Conservation (phyloP, 1,140 invertebrate species). For the Procambarus clarkii region DNA sequence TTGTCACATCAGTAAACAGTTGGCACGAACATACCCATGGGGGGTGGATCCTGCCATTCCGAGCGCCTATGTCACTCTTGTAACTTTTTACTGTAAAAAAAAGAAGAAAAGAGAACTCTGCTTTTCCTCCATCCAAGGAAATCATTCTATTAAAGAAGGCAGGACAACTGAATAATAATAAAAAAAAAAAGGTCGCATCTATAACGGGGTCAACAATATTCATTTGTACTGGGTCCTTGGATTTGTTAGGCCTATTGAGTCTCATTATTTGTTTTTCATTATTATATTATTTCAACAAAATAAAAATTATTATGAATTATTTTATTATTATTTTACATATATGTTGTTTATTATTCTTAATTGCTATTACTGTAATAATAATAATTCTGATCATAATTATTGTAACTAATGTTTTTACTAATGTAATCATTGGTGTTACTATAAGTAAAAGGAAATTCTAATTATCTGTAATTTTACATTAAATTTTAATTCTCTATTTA, state of each 20-base stretch:
- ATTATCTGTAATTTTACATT: too few species aligned
- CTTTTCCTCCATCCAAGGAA: slow-evolving; percentile 10
- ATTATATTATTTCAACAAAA: too few species aligned
- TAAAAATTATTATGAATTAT: too few species aligned
- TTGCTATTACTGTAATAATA: too few species aligned
- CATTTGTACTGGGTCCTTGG: not conserved
- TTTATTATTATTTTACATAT: too few species aligned
- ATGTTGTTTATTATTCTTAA: too few species aligned
- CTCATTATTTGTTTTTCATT: too few species aligned
- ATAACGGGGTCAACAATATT: slow-evolving; percentile 7
- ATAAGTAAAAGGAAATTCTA: too few species aligned
- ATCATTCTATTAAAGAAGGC: slow-evolving; percentile 12
- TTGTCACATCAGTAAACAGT: not conserved
- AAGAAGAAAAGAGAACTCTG: slow-evolving; percentile 16
- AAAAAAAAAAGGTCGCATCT: not conserved
- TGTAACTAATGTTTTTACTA: too few species aligned
- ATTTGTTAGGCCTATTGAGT: too few species aligned
- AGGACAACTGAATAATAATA: slow-evolving; percentile 1
- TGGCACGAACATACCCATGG: not conserved
- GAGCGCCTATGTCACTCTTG: slow-evolving; percentile 41
- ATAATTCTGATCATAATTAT: too few species aligned
- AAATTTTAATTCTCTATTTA: not conserved
- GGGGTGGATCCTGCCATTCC: not conserved
- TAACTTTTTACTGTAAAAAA: slow-evolving; percentile 35
- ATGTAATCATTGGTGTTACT: too few species aligned